Base-by-base conservation (phyloP, 2,113 vertebrate genomes). In the Zosterops japonicus region DNA sequence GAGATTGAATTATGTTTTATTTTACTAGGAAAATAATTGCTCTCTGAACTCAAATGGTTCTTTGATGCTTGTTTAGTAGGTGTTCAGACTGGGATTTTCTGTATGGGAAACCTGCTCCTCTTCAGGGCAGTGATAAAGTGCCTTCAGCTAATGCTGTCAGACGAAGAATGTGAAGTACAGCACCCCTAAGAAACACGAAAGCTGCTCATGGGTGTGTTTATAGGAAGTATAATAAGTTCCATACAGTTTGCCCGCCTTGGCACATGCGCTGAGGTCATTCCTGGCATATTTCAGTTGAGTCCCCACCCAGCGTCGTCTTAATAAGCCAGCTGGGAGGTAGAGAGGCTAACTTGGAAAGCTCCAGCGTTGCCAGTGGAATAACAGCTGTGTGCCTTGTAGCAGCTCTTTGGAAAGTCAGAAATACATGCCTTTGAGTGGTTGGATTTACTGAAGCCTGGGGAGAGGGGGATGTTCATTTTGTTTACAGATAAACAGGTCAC, bases 191-290 rank as follows among this genome's bases (percentile, higher is more conserved):
- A 74, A 96, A 27, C 41, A 69, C 14, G 35, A 72, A 79, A 94
- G 55, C 75, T 84, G 89, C 77, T 82, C 63, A 24, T 57, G 81
- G 21, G 49, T 90, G 75, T 96, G 78, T 90, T 89, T 93, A 33
- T 81, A 33, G 77, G 65, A 65, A 50, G 36, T 69, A 16, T 60
- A 84, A 35, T 52, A 59, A 76, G 67, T 91, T 94, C 82, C 75
- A 23, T 77, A 55, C 57, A 3, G 4, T 78, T 83, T 76, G 82
- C 63, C 19, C 0, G 44, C 75, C 67, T 74, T 89, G 94, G 81
- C 84, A 72, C 44, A 8, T 65, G 36, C 56, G 14, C 71, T 59
- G 63, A 76, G 67, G 76, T 93, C 46, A 35, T 90, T 88, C 47
- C 47, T 90, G 68, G 42, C 68, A 50, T 56, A 46, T 50, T 93